These are phyloP conservation scores for Enteromius unitaeniatus DNA, from an alignment of 2,797 vertebrate genomes.

Conservation along the genomic window DNA sequence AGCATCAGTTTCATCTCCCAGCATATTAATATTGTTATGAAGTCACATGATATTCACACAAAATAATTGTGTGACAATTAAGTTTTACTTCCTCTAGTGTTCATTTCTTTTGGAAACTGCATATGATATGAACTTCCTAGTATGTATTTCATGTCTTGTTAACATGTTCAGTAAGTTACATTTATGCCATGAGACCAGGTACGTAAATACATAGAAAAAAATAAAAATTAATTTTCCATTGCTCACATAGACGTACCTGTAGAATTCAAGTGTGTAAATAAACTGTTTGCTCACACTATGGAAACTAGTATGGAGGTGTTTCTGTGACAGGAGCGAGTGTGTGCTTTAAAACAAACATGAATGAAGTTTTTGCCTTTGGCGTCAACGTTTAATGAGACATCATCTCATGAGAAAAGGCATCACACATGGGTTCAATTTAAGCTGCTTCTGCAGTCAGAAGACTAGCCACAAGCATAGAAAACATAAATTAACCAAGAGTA, in stretches of 20 bases:
- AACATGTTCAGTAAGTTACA: too few relatives aligned
- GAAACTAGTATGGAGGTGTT: constrained; percentile 6
- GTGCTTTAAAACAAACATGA: constrained; percentile 22
- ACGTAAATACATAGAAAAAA: too few relatives aligned
- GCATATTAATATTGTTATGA: too few relatives aligned
- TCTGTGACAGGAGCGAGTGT: constrained; percentile 14
- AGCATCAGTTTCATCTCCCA: too few relatives aligned
- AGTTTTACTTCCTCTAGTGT: too few relatives aligned
- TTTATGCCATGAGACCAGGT: too few relatives aligned
- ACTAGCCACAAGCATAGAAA: constrained; percentile 1
- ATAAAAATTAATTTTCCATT: neutral
- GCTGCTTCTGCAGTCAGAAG: neutral
- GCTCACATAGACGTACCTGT: neutral
- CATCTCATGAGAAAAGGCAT: neutral
- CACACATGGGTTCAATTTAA: neutral
- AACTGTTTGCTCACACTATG: neutral
- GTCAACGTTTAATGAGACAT: neutral
- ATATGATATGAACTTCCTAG: too few relatives aligned
- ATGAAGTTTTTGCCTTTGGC: neutral
- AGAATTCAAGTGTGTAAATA: neutral
- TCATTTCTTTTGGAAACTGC: too few relatives aligned
- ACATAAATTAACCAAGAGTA: constrained; percentile 27
- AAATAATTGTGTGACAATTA: too few relatives aligned
- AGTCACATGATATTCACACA: too few relatives aligned
- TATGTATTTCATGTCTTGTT: too few relatives aligned